Percentiles rank a stretch among this genome's conserved stretches.
phyloP scores from a whole-genome alignment of 2,113 vertebrate genomes.

The Girardinichthys multiradiatus region DNA sequence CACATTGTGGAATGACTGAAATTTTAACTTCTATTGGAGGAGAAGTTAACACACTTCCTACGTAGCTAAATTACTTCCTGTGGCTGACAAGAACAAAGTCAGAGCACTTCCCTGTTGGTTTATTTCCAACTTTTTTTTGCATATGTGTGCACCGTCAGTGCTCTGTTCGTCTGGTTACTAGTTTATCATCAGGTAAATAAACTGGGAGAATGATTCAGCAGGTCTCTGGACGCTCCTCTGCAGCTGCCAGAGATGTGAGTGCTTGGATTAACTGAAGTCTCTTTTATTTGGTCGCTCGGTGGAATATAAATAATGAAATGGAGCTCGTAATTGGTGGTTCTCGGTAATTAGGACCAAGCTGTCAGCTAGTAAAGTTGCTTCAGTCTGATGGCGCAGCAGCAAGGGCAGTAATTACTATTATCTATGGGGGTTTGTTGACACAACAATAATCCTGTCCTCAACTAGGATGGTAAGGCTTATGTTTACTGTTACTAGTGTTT shows the following conservation, averaged over 20 bases:
- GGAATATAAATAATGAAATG: constrained; percentile 81
- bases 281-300: constrained; percentile 72
- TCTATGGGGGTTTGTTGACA: constrained; percentile 77
- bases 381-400: constrained; percentile 70
- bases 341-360: constrained; percentile 81
- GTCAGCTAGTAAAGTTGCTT: constrained; percentile 76
- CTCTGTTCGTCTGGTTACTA: constrained; percentile 43
- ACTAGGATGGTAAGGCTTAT: constrained; percentile 53
- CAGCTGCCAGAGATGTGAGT: constrained; percentile 66
- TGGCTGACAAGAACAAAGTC: constrained; percentile 48
- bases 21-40: constrained; percentile 27
- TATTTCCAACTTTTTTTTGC: constrained; percentile 23
- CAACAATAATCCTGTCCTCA: constrained; percentile 73
- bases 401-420: constrained; percentile 80
- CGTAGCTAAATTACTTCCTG: constrained; percentile 63
- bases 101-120: constrained; percentile 29
- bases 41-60: constrained; percentile 59
- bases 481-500: constrained; percentile 46
- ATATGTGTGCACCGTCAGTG: constrained; percentile 15
- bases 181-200: constrained; percentile 31
- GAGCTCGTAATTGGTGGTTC: constrained; percentile 79
- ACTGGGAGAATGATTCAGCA: constrained; percentile 51
- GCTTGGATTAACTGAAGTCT: constrained; percentile 63
- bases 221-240: constrained; percentile 50
- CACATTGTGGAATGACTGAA: constrained; percentile 33